phyloP scores from a whole-genome alignment of 1,140 invertebrate species.

The Lordiphosa stackelbergi region DNA sequence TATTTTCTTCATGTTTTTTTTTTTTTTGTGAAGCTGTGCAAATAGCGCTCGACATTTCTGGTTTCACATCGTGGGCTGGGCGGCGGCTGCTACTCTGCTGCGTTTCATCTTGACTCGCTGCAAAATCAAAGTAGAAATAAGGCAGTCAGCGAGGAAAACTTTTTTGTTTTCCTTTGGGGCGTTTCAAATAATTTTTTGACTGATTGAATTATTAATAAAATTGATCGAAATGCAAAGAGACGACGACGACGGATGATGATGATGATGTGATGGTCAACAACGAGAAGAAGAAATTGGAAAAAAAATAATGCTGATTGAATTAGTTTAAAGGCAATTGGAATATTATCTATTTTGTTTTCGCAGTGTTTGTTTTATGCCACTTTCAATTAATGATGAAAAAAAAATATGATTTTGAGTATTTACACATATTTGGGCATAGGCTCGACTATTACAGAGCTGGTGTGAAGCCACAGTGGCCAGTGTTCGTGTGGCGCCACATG shows the following conservation, averaged over 20 bases:
- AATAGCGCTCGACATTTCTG: slow-evolving; percentile 46
- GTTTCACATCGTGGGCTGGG: slow-evolving; percentile 2
- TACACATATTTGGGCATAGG: no score
- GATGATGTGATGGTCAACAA: slow-evolving; percentile 13
- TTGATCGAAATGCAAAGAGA: slow-evolving; percentile 75
- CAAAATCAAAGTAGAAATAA: slow-evolving; percentile 45
- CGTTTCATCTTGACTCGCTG: slow-evolving; percentile 11
- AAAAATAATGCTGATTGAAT: slow-evolving; percentile 9
- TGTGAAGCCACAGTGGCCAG: no score
- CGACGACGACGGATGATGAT: slow-evolving; percentile 10
- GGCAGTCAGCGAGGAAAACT: slow-evolving; percentile 33
- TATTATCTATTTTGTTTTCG: no score
- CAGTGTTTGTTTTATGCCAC: no score
- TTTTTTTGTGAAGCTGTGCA: slow-evolving; percentile 47
- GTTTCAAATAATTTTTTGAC: slow-evolving; percentile 76
- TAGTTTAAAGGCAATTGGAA: no score
- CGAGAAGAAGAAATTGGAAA: slow-evolving; percentile 37
- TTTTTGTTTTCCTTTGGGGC: slow-evolving; percentile 75
- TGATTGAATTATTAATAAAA: slow-evolving; percentile 77
- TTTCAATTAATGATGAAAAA: no score
- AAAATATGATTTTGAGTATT: no score
- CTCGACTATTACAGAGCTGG: no score
- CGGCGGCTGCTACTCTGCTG: not conserved
- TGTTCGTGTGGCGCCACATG: no score
- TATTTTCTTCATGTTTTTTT: slow-evolving; percentile 10